Evolutionary conservation across 2,797 vertebrate species (phyloP).

Genomic region (Dryobates pubescens): DNA sequence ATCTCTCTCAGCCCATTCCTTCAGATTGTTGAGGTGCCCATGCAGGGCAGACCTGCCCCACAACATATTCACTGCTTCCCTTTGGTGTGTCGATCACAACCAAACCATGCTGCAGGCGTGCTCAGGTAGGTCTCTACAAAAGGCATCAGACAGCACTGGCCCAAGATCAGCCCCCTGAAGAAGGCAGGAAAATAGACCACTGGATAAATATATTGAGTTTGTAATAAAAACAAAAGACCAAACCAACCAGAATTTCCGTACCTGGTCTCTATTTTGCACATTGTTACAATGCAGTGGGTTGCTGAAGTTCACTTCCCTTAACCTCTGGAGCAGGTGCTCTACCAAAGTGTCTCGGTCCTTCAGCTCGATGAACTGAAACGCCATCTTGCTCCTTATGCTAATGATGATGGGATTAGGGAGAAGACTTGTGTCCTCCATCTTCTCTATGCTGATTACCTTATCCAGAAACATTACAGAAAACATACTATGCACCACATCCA

Average conservation of each 20-base stretch:
- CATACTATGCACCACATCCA: background rate
- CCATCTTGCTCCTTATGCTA: slow-evolving; percentile 89
- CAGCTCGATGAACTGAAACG: slow-evolving; percentile 96
- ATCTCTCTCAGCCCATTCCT: background rate
- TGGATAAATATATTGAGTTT: background rate
- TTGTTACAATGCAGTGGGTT: slow-evolving; percentile 67
- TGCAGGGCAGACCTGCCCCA: background rate
- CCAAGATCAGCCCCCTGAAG: background rate
- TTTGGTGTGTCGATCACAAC: background rate
- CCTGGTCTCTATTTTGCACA: slow-evolving; percentile 64
- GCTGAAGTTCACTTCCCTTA: slow-evolving; percentile 81
- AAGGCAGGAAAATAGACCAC: background rate
- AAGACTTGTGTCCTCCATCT: slow-evolving; percentile 89
- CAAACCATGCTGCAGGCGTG: background rate
- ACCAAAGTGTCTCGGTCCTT: slow-evolving; percentile 86
- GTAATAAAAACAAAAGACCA: background rate
- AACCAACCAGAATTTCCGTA: slow-evolving; percentile 20
- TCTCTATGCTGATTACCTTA: slow-evolving; percentile 93
- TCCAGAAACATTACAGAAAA: background rate
- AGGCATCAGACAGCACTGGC: background rate
- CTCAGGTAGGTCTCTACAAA: background rate
- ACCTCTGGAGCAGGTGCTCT: slow-evolving; percentile 81
- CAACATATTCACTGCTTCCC: background rate
- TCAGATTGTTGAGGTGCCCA: background rate
- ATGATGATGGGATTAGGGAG: slow-evolving; percentile 93